Conservation (phyloP, 2,113 vertebrate genomes). For the Oreotrochilus melanogaster region DNA sequence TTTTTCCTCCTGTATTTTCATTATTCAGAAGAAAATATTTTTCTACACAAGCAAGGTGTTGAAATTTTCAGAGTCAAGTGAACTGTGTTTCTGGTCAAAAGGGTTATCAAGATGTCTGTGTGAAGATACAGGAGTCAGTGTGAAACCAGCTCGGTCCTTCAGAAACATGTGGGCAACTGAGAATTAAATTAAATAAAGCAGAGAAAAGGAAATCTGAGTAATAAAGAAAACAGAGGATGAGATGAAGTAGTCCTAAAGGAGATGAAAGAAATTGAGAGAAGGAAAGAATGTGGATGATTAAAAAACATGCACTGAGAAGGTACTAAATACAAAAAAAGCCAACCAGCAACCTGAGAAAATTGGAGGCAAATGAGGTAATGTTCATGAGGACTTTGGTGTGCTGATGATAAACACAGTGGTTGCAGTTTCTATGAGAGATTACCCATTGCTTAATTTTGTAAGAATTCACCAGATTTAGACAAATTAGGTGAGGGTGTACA, state of each 20-base stretch:
- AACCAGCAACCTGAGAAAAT: not conserved
- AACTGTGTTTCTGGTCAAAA: not conserved
- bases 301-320: not conserved
- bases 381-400: not conserved
- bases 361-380: not conserved
- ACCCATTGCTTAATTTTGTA: not conserved
- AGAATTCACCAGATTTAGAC: not conserved
- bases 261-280: not conserved
- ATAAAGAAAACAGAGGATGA: not conserved
- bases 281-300: not conserved
- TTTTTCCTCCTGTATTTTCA: not conserved
- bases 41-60: not conserved
- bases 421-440: not conserved
- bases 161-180: accelerated
- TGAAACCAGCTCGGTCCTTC: not conserved
- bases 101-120: not conserved
- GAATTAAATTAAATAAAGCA: not conserved
- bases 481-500: not conserved
- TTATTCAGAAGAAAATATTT: not conserved
- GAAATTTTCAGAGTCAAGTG: not conserved
- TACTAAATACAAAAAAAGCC: not conserved
- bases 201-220: not conserved
- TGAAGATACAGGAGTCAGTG: not conserved
- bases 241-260: not conserved
- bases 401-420: not conserved